Conservation (phyloP, 2,888 invertebrate species). For the Luperina testacea region DNA sequence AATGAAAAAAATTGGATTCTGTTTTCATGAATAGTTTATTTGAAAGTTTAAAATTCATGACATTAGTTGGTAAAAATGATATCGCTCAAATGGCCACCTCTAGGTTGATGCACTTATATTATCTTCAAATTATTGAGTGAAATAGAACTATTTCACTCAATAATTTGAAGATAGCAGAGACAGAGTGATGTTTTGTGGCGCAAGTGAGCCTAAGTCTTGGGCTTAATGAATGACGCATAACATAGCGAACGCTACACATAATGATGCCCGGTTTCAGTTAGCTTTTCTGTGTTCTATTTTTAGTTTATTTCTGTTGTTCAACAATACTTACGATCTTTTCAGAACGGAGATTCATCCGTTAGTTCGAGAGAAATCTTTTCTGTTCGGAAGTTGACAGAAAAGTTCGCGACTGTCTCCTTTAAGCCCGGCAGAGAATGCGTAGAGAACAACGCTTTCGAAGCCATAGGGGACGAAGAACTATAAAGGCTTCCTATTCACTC, state of each 20-base stretch:
- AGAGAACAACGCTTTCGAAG: slow-evolving; percentile 98
- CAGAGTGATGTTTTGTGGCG: background rate
- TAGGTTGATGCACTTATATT: no score
- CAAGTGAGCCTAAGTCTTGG: background rate
- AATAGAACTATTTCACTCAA: background rate
- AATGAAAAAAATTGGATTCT: no score
- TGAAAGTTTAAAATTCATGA: no score
- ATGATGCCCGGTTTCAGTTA: no score
- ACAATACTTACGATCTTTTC: slow-evolving; percentile 66
- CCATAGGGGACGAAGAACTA: slow-evolving; percentile 98
- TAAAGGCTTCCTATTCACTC: slow-evolving; percentile 79
- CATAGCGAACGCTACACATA: background rate
- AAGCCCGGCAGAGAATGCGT: slow-evolving; percentile 93
- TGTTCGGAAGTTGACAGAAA: slow-evolving; percentile 93
- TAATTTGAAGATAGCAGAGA: background rate
- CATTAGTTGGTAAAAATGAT: no score
- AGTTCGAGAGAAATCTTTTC: slow-evolving; percentile 92
- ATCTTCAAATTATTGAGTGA: no score
- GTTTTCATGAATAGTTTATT: no score
- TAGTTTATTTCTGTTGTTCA: background rate
- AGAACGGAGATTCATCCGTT: slow-evolving; percentile 90
- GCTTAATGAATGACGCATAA: background rate
- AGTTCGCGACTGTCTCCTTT: slow-evolving; percentile 93
- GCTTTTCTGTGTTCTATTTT: background rate
- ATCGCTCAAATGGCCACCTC: no score